phyloP scores from a whole-genome alignment of 1,140 invertebrate species.

The Idris sp. region DNA sequence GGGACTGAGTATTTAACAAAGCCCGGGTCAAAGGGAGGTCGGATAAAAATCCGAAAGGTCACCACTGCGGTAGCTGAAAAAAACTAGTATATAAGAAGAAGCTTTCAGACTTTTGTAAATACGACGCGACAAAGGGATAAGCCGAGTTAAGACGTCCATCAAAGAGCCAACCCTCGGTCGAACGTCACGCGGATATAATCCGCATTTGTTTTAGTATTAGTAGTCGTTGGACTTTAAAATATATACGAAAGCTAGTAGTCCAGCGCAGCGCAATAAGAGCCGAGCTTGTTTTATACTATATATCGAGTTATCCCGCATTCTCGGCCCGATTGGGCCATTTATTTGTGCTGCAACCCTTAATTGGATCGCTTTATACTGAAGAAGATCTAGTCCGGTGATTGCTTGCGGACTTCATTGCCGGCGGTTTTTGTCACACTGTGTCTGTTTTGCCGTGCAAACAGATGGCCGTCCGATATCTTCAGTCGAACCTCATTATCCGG shows the following conservation, averaged over 20 bases:
- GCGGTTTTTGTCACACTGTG: constrained; percentile 42
- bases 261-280: too few relatives aligned
- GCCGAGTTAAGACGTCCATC: constrained; percentile 19
- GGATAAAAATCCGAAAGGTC: constrained; percentile 51
- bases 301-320: constrained; percentile 66
- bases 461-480: constrained; percentile 28
- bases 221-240: too few relatives aligned
- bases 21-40: constrained; percentile 43
- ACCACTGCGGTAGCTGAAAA: too few relatives aligned
- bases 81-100: too few relatives aligned
- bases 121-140: constrained; percentile 41
- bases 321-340: constrained; percentile 67
- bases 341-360: constrained; percentile 70
- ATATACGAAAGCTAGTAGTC: too few relatives aligned
- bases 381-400: constrained; percentile 63
- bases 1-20: constrained; percentile 56
- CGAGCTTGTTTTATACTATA: constrained; percentile 47
- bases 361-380: constrained; percentile 70
- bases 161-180: constrained; percentile 38
- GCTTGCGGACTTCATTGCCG: constrained; percentile 46
- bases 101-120: constrained; percentile 53
- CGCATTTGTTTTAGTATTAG: too few relatives aligned
- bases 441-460: constrained; percentile 21
- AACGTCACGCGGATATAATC: constrained; percentile 40
- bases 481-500: constrained; percentile 21